phyloP scores from a whole-genome alignment of 2,113 vertebrate species.

The Cervus canadensis region DNA sequence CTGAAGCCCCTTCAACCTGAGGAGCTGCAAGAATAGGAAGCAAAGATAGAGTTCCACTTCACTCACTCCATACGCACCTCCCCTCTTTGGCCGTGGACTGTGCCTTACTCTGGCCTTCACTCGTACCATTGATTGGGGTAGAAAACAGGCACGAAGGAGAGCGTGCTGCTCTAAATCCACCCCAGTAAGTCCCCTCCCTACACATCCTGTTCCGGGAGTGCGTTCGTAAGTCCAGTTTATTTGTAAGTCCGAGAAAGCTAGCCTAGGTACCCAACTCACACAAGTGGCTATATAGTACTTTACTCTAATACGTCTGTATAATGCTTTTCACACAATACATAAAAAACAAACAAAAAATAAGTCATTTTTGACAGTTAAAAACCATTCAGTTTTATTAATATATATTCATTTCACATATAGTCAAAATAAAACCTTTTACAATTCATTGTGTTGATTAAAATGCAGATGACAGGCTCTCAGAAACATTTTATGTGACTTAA shows the following conservation, averaged over 20 bases:
- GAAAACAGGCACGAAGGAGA: background rate
- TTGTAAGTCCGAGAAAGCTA: background rate
- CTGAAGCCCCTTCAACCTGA: background rate
- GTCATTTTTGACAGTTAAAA: background rate
- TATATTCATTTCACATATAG: background rate
- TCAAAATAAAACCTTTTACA: background rate
- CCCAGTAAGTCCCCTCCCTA: background rate
- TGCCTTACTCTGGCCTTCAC: background rate
- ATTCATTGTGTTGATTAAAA: background rate
- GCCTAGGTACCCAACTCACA: background rate
- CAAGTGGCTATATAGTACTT: background rate
- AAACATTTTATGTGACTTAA: background rate
- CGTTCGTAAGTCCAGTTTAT: background rate
- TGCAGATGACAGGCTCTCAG: background rate
- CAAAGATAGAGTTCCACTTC: background rate
- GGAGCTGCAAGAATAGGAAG: background rate
- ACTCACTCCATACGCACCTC: background rate
- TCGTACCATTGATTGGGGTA: background rate
- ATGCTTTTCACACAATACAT: background rate
- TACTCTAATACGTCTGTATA: background rate
- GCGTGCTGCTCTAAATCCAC: background rate
- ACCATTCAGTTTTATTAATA: background rate
- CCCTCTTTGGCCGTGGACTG: background rate
- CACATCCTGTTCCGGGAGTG: background rate
- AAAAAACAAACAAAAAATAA: background rate